These are phyloP conservation scores for Chironomus striatipennis DNA, from an alignment of 1,140 invertebrate species.

Conservation along the genomic window DNA sequence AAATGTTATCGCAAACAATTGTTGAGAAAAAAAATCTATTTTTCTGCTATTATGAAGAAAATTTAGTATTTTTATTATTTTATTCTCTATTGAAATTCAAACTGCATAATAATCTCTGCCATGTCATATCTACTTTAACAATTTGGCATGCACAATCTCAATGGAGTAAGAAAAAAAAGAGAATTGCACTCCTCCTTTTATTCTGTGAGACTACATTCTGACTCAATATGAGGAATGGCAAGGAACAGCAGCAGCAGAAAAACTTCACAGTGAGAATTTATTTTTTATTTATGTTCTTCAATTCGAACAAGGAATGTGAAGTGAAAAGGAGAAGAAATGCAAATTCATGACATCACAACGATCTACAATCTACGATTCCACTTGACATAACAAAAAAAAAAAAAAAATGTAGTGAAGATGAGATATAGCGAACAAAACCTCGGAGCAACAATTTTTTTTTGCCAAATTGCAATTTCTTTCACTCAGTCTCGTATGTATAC, in stretches of 20 bases:
- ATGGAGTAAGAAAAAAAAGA: not conserved
- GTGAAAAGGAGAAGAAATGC: conserved; percentile 1
- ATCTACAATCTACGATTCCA: not conserved
- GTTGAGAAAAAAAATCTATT: not conserved
- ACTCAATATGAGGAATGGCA: not conserved
- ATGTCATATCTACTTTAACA: conserved; percentile 5
- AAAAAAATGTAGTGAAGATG: not conserved
- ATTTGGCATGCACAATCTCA: conserved; percentile 1
- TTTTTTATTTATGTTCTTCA: not conserved
- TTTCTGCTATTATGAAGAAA: too few relatives aligned
- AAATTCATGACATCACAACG: conserved; percentile 8
- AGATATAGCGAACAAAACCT: not conserved
- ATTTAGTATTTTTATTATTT: too few relatives aligned
- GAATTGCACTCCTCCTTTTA: not conserved
- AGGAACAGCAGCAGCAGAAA: not conserved
- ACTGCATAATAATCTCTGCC: conserved; percentile 7
- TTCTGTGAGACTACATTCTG: too few relatives aligned
- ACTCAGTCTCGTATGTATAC: not conserved
- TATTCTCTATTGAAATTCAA: not conserved
- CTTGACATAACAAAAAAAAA: not conserved
- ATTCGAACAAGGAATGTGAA: not conserved
- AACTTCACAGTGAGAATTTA: not conserved
- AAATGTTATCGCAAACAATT: conserved; percentile 1
- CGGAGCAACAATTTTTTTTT: conserved; percentile 1
- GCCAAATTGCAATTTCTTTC: conserved; percentile 13